These are phyloP conservation scores for Aethina tumida DNA, from an alignment of 1,140 invertebrate species.

Conservation along the genomic window DNA sequence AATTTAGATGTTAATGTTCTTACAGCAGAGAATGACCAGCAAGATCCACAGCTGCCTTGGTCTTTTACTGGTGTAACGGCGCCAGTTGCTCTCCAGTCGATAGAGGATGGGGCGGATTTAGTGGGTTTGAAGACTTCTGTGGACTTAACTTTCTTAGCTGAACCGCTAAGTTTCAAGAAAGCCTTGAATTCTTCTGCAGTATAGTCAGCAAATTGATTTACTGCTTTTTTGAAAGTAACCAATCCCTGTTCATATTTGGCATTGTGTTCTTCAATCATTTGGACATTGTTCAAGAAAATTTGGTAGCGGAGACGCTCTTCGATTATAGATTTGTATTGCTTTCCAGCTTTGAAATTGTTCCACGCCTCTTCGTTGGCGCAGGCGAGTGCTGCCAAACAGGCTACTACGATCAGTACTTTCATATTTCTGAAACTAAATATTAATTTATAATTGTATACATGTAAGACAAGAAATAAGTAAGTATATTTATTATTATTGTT, in stretches of 20 bases:
- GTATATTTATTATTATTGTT: too few relatives aligned
- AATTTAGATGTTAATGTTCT: too few relatives aligned
- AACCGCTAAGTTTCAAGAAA: constrained; percentile 2
- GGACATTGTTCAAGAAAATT: constrained; percentile 2
- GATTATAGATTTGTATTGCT: constrained; percentile 3
- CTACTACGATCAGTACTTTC: too few relatives aligned
- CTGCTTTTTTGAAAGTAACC: constrained; percentile 1
- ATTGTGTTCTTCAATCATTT: not conserved
- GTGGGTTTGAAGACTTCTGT: not conserved
- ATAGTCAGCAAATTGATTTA: constrained; percentile 10
- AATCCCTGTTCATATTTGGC: not conserved
- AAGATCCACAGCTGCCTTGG: constrained; percentile 12
- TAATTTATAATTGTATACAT: too few relatives aligned
- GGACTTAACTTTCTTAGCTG: not conserved
- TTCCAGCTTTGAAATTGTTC: too few relatives aligned
- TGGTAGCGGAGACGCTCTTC: not conserved
- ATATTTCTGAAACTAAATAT: too few relatives aligned
- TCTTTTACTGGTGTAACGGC: constrained; percentile 11
- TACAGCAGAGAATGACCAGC: constrained; percentile 14
- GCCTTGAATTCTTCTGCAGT: constrained; percentile 6
- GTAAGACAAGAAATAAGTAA: too few relatives aligned
- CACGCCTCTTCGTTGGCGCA: too few relatives aligned
- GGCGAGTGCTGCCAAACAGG: too few relatives aligned
- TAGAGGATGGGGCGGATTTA: constrained; percentile 2
- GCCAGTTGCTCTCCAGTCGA: constrained; percentile 14